Conservation (phyloP, 1,140 invertebrate genomes). For the Pectinophora gossypiella region DNA sequence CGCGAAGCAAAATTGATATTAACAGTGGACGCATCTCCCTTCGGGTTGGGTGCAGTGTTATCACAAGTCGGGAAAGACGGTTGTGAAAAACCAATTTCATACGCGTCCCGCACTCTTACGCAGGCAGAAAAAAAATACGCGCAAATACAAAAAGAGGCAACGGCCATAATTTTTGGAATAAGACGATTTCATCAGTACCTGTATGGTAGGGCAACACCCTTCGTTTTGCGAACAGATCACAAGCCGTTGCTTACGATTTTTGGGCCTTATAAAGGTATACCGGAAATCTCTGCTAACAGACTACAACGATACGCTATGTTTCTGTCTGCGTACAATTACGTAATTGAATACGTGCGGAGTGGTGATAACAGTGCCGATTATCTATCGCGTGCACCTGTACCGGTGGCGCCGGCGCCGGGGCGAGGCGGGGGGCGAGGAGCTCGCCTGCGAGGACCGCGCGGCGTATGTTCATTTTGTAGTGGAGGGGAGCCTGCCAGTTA, state of each 20-base stretch:
- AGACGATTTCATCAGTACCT: slow-evolving; percentile 48
- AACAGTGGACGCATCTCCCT: slow-evolving; percentile 29
- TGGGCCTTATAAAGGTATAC: background rate
- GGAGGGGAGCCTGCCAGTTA: background rate
- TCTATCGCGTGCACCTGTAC: background rate
- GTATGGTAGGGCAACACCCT: slow-evolving; percentile 17
- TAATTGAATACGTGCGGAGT: slow-evolving; percentile 5
- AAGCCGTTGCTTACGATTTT: slow-evolving; percentile 6
- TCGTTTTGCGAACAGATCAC: slow-evolving; percentile 3
- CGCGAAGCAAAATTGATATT: slow-evolving; percentile 29
- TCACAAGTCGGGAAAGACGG: slow-evolving; percentile 18
- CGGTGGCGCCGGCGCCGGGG: too few relatives aligned
- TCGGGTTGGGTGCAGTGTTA: slow-evolving; percentile 27
- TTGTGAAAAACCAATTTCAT: slow-evolving; percentile 43
- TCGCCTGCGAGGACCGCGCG: too few relatives aligned
- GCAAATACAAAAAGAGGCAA: too few relatives aligned
- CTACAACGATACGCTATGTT: slow-evolving; percentile 4
- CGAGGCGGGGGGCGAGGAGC: too few relatives aligned
- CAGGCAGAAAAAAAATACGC: slow-evolving; percentile 50
- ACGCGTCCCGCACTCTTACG: slow-evolving; percentile 50
- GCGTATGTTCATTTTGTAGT: slow-evolving; percentile 1
- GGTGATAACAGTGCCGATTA: slow-evolving; percentile 8
- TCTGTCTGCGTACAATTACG: background rate
- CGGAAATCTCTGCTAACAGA: background rate
- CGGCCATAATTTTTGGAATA: too few relatives aligned